Conservation (phyloP, 2,888 invertebrate species). For the Diachrysia chrysitis region DNA sequence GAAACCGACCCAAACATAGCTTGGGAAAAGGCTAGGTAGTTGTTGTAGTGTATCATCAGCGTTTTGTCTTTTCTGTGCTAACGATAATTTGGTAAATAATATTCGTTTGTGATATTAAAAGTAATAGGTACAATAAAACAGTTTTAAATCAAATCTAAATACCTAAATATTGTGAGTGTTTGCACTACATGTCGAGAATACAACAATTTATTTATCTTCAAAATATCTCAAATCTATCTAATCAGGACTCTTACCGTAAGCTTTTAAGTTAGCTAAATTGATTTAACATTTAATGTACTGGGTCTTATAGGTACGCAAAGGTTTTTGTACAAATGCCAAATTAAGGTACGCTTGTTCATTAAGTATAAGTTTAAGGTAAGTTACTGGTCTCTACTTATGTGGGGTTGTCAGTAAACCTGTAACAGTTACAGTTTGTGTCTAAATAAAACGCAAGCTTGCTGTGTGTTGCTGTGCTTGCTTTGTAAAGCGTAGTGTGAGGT, state of each 20-base stretch:
- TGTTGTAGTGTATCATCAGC: too few relatives aligned
- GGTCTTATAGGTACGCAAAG: too few relatives aligned
- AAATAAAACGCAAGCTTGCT: slow-evolving; percentile 68
- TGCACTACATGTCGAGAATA: slow-evolving; percentile 37
- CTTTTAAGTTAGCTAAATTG: not conserved
- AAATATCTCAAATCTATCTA: slow-evolving; percentile 34
- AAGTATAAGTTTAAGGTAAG: not conserved
- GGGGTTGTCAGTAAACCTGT: slow-evolving; percentile 43
- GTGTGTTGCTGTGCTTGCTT: slow-evolving; percentile 68
- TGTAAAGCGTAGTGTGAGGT: slow-evolving; percentile 69
- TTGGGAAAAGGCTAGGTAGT: too few relatives aligned
- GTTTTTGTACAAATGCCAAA: not conserved
- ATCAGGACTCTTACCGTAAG: slow-evolving; percentile 15
- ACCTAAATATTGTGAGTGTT: slow-evolving; percentile 34
- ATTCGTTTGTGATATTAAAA: too few relatives aligned
- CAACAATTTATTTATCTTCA: slow-evolving; percentile 23
- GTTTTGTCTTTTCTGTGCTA: too few relatives aligned
- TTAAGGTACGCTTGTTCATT: not conserved
- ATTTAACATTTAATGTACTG: not conserved
- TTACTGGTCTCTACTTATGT: slow-evolving; percentile 33
- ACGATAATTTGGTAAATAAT: too few relatives aligned
- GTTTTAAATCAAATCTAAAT: too few relatives aligned
- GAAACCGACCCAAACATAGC: too few relatives aligned
- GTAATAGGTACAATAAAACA: too few relatives aligned
- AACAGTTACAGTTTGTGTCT: slow-evolving; percentile 37